phyloP scores from a whole-genome alignment of 2,888 invertebrate genomes.

The Protonemura montana region DNA sequence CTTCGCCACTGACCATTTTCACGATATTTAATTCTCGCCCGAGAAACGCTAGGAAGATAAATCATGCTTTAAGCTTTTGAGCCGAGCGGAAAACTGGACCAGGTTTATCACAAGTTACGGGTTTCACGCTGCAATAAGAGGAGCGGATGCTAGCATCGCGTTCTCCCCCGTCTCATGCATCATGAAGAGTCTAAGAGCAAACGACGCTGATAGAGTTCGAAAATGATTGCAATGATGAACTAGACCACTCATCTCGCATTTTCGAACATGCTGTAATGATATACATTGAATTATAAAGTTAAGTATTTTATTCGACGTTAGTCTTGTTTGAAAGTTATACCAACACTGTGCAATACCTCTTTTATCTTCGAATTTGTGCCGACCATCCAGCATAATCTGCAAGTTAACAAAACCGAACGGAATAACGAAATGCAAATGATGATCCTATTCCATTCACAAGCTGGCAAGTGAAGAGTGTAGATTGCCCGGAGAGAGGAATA shows the following conservation, averaged over 20 bases:
- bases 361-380: not conserved
- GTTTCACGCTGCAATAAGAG: not conserved
- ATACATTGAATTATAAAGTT: slow-evolving; percentile 12
- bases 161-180: not conserved
- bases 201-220: not conserved
- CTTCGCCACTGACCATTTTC: not conserved
- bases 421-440: not conserved
- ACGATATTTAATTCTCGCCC: not conserved
- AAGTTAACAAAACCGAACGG: not conserved
- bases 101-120: not conserved
- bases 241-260: not conserved
- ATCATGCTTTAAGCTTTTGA: not conserved
- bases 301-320: not conserved
- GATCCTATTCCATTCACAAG: not conserved
- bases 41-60: not conserved
- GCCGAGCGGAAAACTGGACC: not conserved
- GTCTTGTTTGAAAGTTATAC: not conserved
- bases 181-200: not conserved
- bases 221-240: not conserved
- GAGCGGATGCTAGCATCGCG: not conserved
- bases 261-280: not conserved
- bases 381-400: not conserved
- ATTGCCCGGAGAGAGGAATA: not conserved
- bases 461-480: not conserved
- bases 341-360: not conserved